phyloP scores from a whole-genome alignment of 2,797 vertebrate genomes.

The Hydrophis major region DNA sequence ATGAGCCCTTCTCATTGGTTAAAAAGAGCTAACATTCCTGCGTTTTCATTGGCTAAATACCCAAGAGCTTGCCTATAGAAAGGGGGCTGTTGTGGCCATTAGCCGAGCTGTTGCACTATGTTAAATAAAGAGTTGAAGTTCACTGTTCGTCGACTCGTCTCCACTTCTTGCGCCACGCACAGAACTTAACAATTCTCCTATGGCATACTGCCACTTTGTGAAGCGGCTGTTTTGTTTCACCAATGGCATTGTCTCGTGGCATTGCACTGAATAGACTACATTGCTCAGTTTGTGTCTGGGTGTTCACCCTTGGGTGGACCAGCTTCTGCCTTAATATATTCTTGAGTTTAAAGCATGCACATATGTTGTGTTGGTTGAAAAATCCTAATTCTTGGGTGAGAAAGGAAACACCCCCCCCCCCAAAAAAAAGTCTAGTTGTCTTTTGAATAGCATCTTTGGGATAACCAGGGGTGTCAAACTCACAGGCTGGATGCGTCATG shows the following conservation, averaged over 20 bases:
- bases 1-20: no score
- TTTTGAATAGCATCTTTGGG: not conserved
- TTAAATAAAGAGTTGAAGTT: no score
- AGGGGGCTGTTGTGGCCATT: no score
- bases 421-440: not conserved
- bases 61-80: no score
- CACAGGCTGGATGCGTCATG: no score
- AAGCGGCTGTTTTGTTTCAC: not conserved
- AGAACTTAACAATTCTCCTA: not conserved
- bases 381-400: not conserved
- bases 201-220: not conserved
- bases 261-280: not conserved
- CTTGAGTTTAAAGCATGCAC: not conserved
- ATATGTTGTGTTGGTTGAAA: not conserved
- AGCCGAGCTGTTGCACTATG: no score
- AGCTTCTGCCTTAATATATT: not conserved
- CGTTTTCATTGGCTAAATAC: no score
- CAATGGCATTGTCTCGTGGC: not conserved
- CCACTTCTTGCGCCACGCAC: no score
- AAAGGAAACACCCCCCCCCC: not conserved
- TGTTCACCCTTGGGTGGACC: not conserved
- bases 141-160: no score
- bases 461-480: not conserved
- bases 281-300: not conserved
- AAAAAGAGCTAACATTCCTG: no score